Evolutionary conservation across 1,140 invertebrate genomes (phyloP).

Genomic region (Penaeus chinensis): DNA sequence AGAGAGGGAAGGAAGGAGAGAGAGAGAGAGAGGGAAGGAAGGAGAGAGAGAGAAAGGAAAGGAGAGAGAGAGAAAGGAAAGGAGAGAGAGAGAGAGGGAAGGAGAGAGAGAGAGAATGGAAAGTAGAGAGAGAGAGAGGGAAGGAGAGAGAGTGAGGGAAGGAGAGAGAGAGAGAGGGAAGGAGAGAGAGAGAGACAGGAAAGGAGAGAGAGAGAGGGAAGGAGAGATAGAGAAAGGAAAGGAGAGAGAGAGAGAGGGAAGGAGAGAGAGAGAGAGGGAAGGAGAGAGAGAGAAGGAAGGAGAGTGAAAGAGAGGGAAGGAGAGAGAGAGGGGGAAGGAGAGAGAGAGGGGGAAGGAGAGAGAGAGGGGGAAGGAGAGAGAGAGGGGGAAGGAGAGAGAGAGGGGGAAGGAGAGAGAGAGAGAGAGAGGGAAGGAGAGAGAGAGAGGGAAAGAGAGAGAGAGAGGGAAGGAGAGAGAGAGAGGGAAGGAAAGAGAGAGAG

Average conservation of each 20-base stretch:
- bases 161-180: too few species aligned
- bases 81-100: too few species aligned
- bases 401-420: background rate
- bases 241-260: background rate
- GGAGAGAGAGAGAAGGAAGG: background rate
- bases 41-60: too few species aligned
- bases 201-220: background rate
- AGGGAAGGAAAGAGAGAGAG: background rate
- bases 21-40: too few species aligned
- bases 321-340: background rate
- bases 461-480: slow-evolving; percentile 1
- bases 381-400: slow-evolving; percentile 7
- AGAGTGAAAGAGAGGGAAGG: background rate
- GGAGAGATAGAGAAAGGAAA: background rate
- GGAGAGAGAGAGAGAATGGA: too few species aligned
- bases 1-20: too few species aligned
- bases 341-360: background rate
- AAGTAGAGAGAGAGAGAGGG: too few species aligned
- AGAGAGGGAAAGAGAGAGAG: background rate
- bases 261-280: background rate
- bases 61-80: too few species aligned
- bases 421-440: background rate
- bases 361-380: background rate
- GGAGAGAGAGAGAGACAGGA: too few species aligned
- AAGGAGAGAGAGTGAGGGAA: too few species aligned